phyloP scores from a whole-genome alignment of 2,888 invertebrate species.

The Plagiodera versicolora region DNA sequence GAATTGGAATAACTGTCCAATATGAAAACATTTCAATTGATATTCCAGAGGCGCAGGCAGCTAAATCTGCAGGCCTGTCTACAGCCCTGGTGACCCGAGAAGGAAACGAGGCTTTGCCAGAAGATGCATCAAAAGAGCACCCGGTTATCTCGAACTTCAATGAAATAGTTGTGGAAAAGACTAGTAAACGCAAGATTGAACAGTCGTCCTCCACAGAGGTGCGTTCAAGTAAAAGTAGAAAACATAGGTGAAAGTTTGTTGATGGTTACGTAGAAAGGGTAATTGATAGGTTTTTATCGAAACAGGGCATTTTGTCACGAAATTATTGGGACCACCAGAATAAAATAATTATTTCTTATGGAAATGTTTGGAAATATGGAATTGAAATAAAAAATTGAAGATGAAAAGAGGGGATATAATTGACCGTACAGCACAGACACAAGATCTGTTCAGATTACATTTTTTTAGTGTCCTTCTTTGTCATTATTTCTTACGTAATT shows the following conservation, averaged over 20 bases:
- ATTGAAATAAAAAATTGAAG: no score
- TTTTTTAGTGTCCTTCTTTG: no score
- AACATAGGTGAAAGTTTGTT: constrained; percentile 24
- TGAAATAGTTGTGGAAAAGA: constrained; percentile 55
- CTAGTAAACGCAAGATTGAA: constrained; percentile 49
- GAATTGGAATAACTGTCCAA: no score
- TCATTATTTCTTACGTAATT: no score
- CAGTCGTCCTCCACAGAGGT: constrained; percentile 47
- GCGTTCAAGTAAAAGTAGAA: constrained; percentile 38
- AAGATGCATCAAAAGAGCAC: constrained; percentile 61
- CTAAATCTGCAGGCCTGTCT: constrained; percentile 71
- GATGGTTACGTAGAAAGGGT: constrained; percentile 4
- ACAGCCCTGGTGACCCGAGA: constrained; percentile 73
- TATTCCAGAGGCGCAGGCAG: constrained; percentile 83
- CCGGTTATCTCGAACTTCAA: constrained; percentile 64
- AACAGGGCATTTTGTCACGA: no score
- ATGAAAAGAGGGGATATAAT: no score
- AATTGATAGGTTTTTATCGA: constrained; percentile 4
- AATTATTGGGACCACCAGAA: no score
- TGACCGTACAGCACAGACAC: no score
- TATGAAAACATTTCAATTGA: not conserved
- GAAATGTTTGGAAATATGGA: no score
- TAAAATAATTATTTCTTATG: no score
- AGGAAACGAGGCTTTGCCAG: constrained; percentile 73
- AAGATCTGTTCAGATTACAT: no score